Evolutionary conservation across 2,113 vertebrate species (phyloP).

Genomic region (Scalopus aquaticus): DNA sequence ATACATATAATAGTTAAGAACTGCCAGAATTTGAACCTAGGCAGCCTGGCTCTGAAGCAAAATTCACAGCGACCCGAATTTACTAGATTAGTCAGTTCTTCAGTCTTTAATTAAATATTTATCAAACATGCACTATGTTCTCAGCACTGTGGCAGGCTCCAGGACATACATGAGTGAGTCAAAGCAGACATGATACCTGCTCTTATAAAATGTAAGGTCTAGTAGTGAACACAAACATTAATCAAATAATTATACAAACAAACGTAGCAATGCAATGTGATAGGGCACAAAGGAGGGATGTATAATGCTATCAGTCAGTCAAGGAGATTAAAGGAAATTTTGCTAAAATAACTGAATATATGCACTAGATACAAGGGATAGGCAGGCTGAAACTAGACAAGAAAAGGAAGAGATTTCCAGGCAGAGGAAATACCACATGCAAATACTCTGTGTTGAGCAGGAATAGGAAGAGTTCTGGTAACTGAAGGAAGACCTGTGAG

Average conservation of each 20-base stretch:
- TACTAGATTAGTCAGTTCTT: constrained; percentile 4
- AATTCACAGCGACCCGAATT: background rate
- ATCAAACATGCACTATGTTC: background rate
- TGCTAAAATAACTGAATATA: background rate
- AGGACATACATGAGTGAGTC: background rate
- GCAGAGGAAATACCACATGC: background rate
- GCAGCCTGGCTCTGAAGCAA: background rate
- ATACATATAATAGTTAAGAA: background rate
- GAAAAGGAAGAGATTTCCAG: constrained; percentile 23
- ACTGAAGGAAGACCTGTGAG: background rate
- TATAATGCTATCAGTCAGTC: background rate
- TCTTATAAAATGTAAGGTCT: background rate
- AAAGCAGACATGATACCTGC: background rate
- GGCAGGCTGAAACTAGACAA: background rate
- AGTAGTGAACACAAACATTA: background rate
- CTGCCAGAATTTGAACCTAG: constrained; percentile 2
- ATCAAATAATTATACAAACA: constrained; percentile 5
- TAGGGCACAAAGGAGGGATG: background rate
- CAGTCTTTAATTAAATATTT: constrained; percentile 5
- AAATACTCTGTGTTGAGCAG: background rate
- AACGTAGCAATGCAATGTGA: background rate
- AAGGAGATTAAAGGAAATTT: background rate
- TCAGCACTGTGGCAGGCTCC: background rate
- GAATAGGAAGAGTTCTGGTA: background rate
- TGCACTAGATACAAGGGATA: background rate